These are phyloP conservation scores for Podarcis muralis DNA, from an alignment of 2,113 vertebrate genomes.

Conservation along the genomic window DNA sequence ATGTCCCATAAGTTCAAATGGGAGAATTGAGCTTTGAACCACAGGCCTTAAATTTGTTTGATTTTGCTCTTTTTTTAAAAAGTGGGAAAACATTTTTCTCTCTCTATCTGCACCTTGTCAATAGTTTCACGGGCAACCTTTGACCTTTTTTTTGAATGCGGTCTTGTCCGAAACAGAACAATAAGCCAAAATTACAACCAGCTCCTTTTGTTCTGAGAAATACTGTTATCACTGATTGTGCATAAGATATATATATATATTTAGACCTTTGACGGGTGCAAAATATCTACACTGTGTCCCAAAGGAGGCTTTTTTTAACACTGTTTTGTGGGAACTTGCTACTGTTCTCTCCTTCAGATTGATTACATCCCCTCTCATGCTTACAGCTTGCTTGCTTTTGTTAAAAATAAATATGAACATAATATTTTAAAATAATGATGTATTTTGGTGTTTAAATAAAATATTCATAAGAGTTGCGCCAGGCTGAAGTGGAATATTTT, in stretches of 20 bases:
- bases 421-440: not conserved
- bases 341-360: not conserved
- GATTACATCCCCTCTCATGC: constrained; percentile 8
- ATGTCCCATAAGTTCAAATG: not conserved
- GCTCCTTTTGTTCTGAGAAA: constrained; percentile 11
- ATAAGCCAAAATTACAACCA: not conserved
- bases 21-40: not conserved
- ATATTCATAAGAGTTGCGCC: not conserved
- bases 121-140: not conserved
- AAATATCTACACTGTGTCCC: not conserved
- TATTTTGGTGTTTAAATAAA: not conserved
- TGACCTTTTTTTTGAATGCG: not conserved
- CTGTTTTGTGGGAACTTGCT: not conserved
- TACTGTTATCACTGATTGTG: constrained; percentile 5
- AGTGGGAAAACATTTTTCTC: not conserved
- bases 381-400: not conserved
- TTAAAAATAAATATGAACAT: constrained; percentile 8
- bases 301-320: not conserved
- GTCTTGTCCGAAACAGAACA: not conserved
- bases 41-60: not conserved
- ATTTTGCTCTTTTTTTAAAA: not conserved
- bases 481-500: too few species aligned
- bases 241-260: not conserved
- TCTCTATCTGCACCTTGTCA: not conserved
- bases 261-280: not conserved